Percentiles rank a stretch among this genome's conserved stretches.
phyloP scores from a whole-genome alignment of 2,888 invertebrate genomes.

The Heliconius ismenius region DNA sequence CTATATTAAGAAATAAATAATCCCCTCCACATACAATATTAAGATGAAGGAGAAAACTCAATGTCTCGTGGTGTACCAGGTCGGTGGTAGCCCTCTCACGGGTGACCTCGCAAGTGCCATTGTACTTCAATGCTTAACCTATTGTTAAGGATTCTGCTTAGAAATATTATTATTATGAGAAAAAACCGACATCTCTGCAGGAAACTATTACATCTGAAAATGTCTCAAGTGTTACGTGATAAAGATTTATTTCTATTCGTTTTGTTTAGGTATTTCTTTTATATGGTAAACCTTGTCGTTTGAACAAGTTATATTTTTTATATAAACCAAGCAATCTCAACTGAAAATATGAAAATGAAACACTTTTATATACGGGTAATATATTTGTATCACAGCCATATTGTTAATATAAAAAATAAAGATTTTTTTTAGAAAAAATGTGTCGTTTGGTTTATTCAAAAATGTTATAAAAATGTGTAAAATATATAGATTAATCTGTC shows the following conservation, averaged over 20 bases:
- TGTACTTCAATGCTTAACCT: slow-evolving; percentile 27
- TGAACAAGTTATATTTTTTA: neutral
- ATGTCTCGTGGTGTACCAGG: neutral
- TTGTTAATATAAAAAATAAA: neutral
- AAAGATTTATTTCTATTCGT: neutral
- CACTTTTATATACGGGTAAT: neutral
- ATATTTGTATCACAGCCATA: neutral
- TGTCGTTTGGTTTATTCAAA: neutral
- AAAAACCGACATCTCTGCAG: neutral
- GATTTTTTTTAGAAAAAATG: neutral
- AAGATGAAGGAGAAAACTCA: neutral
- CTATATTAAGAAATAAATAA: too few relatives aligned
- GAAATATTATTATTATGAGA: neutral
- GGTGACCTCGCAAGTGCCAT: slow-evolving; percentile 32
- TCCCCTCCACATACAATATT: too few relatives aligned
- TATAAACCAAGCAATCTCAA: neutral
- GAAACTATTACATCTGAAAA: slow-evolving; percentile 12
- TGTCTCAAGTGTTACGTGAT: neutral
- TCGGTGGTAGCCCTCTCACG: slow-evolving; percentile 6
- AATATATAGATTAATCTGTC: too few relatives aligned
- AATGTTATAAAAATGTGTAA: too few relatives aligned
- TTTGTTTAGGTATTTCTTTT: neutral
- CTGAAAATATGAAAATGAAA: neutral
- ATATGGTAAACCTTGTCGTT: neutral
- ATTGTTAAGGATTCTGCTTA: slow-evolving; percentile 13